These are phyloP conservation scores for Epinephelus lanceolatus DNA, from an alignment of 2,113 vertebrate species.

Conservation along the genomic window DNA sequence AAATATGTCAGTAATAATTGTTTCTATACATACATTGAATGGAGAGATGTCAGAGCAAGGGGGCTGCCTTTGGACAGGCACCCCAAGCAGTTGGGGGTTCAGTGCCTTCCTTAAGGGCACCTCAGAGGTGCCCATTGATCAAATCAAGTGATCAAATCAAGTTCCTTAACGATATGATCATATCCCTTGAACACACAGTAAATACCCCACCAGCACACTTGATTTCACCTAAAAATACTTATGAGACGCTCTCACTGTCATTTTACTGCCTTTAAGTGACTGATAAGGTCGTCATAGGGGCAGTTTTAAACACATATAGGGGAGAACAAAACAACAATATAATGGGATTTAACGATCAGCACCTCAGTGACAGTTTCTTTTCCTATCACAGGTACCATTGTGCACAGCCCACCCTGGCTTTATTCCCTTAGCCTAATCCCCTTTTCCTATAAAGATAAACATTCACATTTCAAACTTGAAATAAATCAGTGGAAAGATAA, in stretches of 20 bases:
- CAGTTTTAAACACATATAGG: background rate
- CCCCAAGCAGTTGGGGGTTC: too few species aligned
- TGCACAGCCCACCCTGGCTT: background rate
- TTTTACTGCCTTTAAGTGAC: background rate
- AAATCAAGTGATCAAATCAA: too few species aligned
- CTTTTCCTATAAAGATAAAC: background rate
- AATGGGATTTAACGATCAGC: background rate
- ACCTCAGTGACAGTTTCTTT: background rate
- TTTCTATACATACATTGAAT: too few species aligned
- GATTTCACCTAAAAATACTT: background rate
- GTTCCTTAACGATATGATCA: background rate
- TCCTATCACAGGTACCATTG: background rate
- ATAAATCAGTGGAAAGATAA: slow-evolving; percentile 6
- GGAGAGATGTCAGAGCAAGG: too few species aligned
- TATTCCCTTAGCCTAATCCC: background rate
- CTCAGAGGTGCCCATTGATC: too few species aligned
- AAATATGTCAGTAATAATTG: too few species aligned
- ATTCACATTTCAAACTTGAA: slow-evolving; percentile 6
- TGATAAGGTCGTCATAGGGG: background rate
- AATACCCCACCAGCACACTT: background rate
- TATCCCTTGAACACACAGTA: background rate
- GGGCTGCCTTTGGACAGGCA: too few species aligned
- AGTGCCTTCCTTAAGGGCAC: too few species aligned
- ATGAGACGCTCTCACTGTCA: background rate
- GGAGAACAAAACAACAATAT: background rate